Conservation (phyloP, 1,140 invertebrate species). For the Cydia pomonella region DNA sequence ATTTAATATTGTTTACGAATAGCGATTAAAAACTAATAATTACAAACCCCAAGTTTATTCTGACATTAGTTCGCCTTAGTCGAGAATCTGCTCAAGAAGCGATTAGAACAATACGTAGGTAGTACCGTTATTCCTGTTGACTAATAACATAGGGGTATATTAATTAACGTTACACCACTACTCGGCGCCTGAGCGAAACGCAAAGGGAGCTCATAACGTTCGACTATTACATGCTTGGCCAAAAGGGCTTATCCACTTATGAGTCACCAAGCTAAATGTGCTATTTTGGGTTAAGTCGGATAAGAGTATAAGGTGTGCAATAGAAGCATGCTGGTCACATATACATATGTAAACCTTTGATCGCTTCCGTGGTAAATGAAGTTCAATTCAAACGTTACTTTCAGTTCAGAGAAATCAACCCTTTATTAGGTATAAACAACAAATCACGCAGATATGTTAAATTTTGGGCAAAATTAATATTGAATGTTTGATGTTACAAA, state of each 20-base stretch:
- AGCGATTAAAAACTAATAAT: too few species aligned
- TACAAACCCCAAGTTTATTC: background rate
- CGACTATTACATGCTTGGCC: slow-evolving; percentile 1
- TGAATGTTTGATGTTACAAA: too few species aligned
- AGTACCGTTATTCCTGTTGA: background rate
- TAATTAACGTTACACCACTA: slow-evolving; percentile 29
- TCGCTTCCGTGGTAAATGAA: slow-evolving; percentile 2
- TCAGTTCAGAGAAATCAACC: background rate
- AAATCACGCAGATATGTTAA: slow-evolving; percentile 9
- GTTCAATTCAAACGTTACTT: slow-evolving; percentile 17
- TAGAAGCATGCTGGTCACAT: slow-evolving; percentile 17
- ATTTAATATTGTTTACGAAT: background rate
- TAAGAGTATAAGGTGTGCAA: background rate
- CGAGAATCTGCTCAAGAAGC: background rate
- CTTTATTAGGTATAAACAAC: background rate
- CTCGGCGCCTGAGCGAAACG: slow-evolving; percentile 7
- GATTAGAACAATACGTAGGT: background rate
- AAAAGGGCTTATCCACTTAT: slow-evolving; percentile 1
- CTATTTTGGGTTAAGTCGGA: background rate
- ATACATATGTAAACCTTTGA: background rate
- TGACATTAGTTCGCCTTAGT: background rate
- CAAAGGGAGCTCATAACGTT: slow-evolving; percentile 26
- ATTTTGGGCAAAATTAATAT: too few species aligned
- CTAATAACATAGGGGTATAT: background rate
- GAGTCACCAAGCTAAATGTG: background rate